Conservation (phyloP, 1,140 invertebrate species). For the Leptinotarsa defecta region DNA sequence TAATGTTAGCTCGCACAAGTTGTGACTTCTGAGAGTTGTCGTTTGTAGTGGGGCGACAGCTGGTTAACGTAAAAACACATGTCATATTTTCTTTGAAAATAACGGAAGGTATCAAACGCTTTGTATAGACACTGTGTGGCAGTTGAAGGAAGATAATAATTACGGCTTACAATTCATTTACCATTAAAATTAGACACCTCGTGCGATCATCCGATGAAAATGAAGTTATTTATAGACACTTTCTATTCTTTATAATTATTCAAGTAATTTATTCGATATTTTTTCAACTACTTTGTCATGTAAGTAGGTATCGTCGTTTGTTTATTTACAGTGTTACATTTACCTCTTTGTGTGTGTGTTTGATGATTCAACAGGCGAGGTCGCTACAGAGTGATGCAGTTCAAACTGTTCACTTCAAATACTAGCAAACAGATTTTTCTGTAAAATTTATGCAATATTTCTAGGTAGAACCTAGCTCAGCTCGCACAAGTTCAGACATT, state of each 20-base stretch:
- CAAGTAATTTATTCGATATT: neutral
- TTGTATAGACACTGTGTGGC: neutral
- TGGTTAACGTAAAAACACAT: no score
- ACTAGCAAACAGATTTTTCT: no score
- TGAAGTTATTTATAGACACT: neutral
- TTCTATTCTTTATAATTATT: neutral
- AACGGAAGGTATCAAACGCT: no score
- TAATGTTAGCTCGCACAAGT: no score
- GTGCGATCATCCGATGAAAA: neutral
- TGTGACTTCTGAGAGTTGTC: no score
- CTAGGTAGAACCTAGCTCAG: no score
- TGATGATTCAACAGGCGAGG: neutral
- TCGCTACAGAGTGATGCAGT: neutral
- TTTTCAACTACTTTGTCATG: conserved; percentile 1
- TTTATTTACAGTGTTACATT: neutral
- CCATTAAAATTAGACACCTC: conserved; percentile 3
- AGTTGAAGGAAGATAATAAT: neutral
- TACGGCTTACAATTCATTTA: neutral
- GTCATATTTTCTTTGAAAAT: neutral
- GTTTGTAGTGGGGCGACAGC: no score
- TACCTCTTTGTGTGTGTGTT: neutral
- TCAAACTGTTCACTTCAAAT: no score
- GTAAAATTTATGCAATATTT: no score
- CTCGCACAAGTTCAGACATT: no score
- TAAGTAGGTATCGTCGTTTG: neutral